A percentile compares a stretch with the other conserved stretches of the same genome.
These are phyloP conservation scores for Synergus japonicus DNA, from an alignment of 2,888 invertebrate genomes.

Conservation along the genomic window DNA sequence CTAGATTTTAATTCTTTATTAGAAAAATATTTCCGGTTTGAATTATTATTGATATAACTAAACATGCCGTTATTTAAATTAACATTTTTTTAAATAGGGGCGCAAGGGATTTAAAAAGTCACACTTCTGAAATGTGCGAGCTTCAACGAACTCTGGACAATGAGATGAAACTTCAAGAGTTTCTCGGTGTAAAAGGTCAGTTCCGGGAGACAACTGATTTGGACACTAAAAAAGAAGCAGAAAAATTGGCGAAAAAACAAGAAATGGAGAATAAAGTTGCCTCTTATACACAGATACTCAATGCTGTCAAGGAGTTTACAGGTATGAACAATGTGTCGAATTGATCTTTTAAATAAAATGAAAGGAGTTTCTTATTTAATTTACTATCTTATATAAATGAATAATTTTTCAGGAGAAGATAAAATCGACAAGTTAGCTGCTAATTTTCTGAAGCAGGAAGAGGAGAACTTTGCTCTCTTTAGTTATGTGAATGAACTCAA, in stretches of 20 bases:
- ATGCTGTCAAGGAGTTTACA: slow-evolving; percentile 82
- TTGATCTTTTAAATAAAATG: not conserved
- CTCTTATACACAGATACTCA: slow-evolving; percentile 87
- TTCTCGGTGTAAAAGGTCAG: slow-evolving; percentile 91
- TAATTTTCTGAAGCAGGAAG: slow-evolving; percentile 90
- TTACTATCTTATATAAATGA: not conserved
- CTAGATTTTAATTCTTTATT: not conserved
- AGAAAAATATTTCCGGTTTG: not conserved
- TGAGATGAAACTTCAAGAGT: slow-evolving; percentile 90
- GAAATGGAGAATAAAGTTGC: slow-evolving; percentile 85
- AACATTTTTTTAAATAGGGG: slow-evolving; percentile 68
- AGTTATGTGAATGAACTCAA: slow-evolving; percentile 94
- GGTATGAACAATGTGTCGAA: slow-evolving; percentile 59
- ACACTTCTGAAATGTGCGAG: slow-evolving; percentile 89
- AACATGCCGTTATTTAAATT: no score
- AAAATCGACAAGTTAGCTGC: slow-evolving; percentile 84
- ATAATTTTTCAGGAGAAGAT: slow-evolving; percentile 78
- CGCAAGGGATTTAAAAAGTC: slow-evolving; percentile 79
- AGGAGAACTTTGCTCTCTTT: slow-evolving; percentile 94
- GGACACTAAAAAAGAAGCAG: slow-evolving; percentile 86
- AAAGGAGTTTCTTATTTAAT: not conserved
- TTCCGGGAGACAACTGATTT: slow-evolving; percentile 86
- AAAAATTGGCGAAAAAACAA: slow-evolving; percentile 83
- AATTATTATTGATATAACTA: not conserved
- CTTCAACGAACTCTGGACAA: slow-evolving; percentile 91